Base-by-base conservation (phyloP, 1,140 invertebrate genomes). In the Belonocnema kinseyi region DNA sequence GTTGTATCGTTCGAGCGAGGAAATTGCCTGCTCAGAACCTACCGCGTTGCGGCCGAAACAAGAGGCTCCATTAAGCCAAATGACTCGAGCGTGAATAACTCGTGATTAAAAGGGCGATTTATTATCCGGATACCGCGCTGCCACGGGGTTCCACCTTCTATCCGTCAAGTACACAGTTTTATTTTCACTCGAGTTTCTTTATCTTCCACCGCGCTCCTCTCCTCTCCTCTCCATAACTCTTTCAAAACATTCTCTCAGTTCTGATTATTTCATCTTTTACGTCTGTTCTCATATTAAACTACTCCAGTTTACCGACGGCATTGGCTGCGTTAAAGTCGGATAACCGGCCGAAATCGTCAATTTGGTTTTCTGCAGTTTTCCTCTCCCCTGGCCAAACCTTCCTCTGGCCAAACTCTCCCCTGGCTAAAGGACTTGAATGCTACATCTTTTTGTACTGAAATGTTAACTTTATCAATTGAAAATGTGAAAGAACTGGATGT, bases 51-150 rank as follows among this genome's bases (percentile, higher is more conserved):
- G 79, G 71, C 79, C 83, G 83, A 87, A 87, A 88, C 85, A 87
- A 88, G 86, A 80, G 86, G 81, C 73, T 76, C 86, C 85, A 88
- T 88, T 88, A 86, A 79, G 72, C 82, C 81, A 83, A 87, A 87
- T 83, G 83, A 85, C 72, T 80, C 53, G 75, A 84, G 80, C 82
- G 83, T 81, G 76, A 87, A 84, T 82, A 82, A 82, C 82, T 85
- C 78, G 85, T 86, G 86, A 88, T 88, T 87, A 86, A 87, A 88
- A 87, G 82, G 77, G 79, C 86, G 85, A 88, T 88, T 88, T 88
- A 85, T 88, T 85, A 87, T 83, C 53, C 72, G 75, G 75, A 74
- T 76, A 77, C 75, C 73, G 77, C 5, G 72, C 21, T 73, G 72
- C 76, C 76, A 77, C 71, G 51, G 76, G 76, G 71, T 77, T 72